phyloP scores from a whole-genome alignment of 2,888 invertebrate species.

The Heteromurus nitidus region DNA sequence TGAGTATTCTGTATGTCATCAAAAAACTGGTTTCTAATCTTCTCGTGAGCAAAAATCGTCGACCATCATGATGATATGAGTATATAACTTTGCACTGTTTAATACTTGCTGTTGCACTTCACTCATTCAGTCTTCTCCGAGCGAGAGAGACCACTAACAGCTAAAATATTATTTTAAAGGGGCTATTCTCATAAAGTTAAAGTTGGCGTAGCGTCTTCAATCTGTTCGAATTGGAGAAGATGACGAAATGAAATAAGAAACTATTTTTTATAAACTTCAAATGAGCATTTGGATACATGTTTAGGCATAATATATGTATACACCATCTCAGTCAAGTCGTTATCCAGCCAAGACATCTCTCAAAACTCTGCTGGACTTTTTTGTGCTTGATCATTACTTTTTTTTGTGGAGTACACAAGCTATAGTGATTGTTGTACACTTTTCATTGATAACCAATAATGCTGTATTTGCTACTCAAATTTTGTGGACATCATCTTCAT shows the following conservation, averaged over 20 bases:
- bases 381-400: background rate
- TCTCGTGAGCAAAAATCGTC: conserved; percentile 54
- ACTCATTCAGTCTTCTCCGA: background rate
- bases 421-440: background rate
- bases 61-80: conserved; percentile 42
- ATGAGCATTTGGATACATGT: conserved; percentile 9
- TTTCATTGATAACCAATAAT: background rate
- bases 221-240: conserved; percentile 1
- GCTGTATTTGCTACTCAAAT: background rate
- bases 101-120: background rate
- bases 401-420: background rate
- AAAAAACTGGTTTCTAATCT: conserved; percentile 66
- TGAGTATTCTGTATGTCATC: conserved; percentile 62
- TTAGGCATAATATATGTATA: conserved; percentile 9
- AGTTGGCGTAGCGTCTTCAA: conserved; percentile 19
- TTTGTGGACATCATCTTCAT: background rate
- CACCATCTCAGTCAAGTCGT: too few species aligned
- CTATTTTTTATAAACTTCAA: conserved; percentile 17
- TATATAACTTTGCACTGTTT: conserved; percentile 12
- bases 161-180: conserved; percentile 32
- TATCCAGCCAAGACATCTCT: background rate
- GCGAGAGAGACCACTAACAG: conserved; percentile 35
- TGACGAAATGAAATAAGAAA: conserved; percentile 4
- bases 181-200: background rate
- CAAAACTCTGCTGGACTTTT: background rate